Conservation (phyloP, 2,113 vertebrate species). For the Campylomormyrus numenius region DNA sequence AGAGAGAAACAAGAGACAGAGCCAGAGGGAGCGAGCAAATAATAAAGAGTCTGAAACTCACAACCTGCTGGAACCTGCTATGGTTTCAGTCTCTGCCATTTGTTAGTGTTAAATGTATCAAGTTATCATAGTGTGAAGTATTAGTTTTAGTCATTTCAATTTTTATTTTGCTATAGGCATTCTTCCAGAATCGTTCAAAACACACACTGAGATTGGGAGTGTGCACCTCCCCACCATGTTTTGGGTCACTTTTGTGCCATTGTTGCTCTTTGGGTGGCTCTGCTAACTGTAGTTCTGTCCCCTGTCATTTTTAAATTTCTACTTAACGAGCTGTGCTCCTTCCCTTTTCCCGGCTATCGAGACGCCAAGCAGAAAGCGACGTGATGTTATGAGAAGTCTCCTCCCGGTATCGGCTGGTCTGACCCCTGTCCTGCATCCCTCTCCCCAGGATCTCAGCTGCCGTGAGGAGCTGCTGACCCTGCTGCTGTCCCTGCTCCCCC, state of each 20-base stretch:
- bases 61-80: background rate
- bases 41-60: background rate
- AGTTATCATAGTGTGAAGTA: background rate
- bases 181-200: background rate
- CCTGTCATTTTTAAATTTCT: background rate
- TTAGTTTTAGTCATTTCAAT: background rate
- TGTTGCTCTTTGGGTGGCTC: background rate
- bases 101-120: background rate
- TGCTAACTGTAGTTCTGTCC: background rate
- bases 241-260: background rate
- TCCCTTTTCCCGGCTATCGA: background rate
- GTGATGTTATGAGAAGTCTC: background rate
- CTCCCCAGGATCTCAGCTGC: slow-evolving; percentile 80
- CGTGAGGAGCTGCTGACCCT: slow-evolving; percentile 90
- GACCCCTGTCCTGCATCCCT: background rate
- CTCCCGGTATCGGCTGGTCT: background rate
- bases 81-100: background rate
- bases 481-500: slow-evolving; percentile 81
- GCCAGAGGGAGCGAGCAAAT: background rate
- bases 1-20: background rate
- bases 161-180: background rate
- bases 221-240: background rate
- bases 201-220: background rate
- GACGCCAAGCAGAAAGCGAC: background rate
- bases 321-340: background rate